Conservation (phyloP, 2,888 invertebrate species). For the Priocnemis perturbator region DNA sequence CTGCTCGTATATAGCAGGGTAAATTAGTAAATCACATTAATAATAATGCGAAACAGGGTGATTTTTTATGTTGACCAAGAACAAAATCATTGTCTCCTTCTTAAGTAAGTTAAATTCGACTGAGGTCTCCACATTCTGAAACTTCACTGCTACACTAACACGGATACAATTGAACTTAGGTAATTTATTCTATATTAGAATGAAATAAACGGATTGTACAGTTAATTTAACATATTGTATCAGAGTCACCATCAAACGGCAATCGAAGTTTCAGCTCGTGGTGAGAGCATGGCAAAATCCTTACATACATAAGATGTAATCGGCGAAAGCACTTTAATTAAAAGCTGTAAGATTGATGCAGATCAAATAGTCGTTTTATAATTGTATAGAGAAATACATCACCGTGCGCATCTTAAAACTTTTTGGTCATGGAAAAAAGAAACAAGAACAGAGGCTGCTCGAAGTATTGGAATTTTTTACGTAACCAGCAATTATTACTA, state of each 20-base stretch:
- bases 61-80: constrained; percentile 60
- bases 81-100: constrained; percentile 41
- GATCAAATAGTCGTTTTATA: background rate
- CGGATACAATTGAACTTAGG: constrained; percentile 55
- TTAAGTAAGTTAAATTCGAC: constrained; percentile 39
- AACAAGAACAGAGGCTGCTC: too few relatives aligned
- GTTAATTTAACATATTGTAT: constrained; percentile 54
- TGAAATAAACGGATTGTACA: constrained; percentile 49
- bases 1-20: constrained; percentile 50
- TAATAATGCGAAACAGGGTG: constrained; percentile 67
- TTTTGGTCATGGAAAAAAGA: constrained; percentile 8
- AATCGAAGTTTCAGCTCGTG: constrained; percentile 48
- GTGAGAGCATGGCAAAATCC: constrained; percentile 42
- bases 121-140: constrained; percentile 54
- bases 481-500: too few relatives aligned
- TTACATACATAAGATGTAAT: constrained; percentile 22
- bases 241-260: constrained; percentile 31
- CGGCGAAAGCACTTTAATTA: too few relatives aligned
- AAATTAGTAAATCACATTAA: constrained; percentile 53
- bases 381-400: background rate
- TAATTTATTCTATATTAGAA: constrained; percentile 68
- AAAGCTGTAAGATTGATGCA: constrained; percentile 43
- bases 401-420: too few relatives aligned
- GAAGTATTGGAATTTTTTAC: too few relatives aligned
- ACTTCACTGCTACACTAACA: constrained; percentile 47